Conservation (phyloP, 2,113 vertebrate genomes). For the Ardeotis arabs region DNA sequence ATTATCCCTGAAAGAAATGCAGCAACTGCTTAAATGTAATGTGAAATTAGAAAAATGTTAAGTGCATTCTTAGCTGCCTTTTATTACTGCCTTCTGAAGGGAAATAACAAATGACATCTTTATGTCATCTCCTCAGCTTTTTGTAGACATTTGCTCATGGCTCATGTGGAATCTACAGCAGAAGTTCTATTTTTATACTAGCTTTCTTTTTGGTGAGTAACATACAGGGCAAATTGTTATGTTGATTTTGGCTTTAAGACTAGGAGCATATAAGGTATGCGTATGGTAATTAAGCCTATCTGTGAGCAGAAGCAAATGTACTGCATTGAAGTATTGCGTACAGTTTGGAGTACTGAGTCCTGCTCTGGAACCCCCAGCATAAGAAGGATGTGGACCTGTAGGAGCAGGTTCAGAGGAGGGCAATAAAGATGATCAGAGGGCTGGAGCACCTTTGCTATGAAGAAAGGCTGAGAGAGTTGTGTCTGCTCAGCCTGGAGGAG, state of each 20-base stretch:
- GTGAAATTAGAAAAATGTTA: background rate
- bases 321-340: no score
- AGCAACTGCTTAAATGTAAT: background rate
- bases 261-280: background rate
- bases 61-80: background rate
- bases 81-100: background rate
- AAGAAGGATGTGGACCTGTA: no score
- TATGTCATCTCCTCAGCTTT: background rate
- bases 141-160: background rate
- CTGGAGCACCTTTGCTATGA: no score
- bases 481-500: no score
- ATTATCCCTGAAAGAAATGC: background rate
- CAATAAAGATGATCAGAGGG: no score
- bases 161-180: background rate
- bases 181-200: background rate
- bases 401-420: no score
- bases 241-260: background rate
- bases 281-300: background rate
- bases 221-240: background rate
- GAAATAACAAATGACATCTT: background rate
- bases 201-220: background rate
- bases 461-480: no score
- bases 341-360: no score
- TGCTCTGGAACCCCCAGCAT: no score
- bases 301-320: no score